These are phyloP conservation scores for Erythrocercus mccallii DNA, from an alignment of 2,113 vertebrate genomes.

Conservation along the genomic window DNA sequence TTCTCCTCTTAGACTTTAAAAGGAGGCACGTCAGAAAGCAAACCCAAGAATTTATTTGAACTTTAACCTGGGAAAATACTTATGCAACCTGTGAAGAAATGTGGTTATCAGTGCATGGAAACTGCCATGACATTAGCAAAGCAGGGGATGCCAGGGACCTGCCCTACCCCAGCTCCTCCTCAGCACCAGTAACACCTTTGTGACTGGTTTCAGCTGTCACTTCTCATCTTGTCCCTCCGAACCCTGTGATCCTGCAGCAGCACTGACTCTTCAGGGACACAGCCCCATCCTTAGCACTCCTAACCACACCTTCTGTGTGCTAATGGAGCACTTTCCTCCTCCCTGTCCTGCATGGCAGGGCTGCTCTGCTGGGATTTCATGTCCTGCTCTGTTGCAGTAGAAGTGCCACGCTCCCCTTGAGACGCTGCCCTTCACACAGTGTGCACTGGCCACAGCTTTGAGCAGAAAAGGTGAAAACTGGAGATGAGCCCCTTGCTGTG, in stretches of 20 bases:
- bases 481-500: neutral
- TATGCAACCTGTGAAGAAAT: neutral
- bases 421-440: rapidly evolving
- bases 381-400: neutral
- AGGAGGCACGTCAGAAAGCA: neutral
- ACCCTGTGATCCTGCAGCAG: neutral
- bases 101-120: neutral
- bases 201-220: neutral
- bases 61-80: neutral
- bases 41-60: neutral
- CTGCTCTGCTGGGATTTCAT: neutral
- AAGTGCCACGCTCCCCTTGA: rapidly evolving
- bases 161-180: neutral
- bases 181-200: neutral
- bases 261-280: neutral
- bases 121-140: neutral
- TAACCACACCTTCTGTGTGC: neutral
- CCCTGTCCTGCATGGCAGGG: neutral
- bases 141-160: neutral
- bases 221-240: neutral
- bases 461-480: neutral
- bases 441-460: neutral
- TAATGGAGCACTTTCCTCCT: neutral
- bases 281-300: neutral
- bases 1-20: neutral